Evolutionary conservation across 2,797 vertebrate species (phyloP).

Genomic region (Takifugu rubripes): DNA sequence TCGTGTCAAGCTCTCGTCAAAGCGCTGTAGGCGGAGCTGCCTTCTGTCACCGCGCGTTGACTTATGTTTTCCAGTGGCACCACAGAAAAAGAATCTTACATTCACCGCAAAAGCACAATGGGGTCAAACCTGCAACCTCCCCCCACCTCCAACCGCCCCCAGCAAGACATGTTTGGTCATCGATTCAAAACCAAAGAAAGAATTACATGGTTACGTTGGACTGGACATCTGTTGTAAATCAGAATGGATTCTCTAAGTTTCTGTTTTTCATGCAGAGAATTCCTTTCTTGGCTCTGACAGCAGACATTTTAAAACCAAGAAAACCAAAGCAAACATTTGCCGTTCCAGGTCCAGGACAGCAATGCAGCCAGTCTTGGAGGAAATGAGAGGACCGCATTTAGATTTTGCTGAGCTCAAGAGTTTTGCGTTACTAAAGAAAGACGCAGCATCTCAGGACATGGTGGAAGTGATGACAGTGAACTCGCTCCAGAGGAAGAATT

Average conservation of each 20-base stretch:
- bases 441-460: conserved; percentile 38
- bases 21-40: conserved; percentile 9
- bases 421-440: conserved; percentile 59
- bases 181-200: conserved; percentile 27
- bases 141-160: neutral
- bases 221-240: conserved; percentile 37
- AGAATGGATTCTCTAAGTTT: conserved; percentile 4
- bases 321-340: conserved; percentile 7
- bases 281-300: conserved; percentile 18
- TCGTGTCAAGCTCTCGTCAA: conserved; percentile 29
- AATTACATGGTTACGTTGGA: conserved; percentile 9
- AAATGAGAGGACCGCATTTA: conserved; percentile 57
- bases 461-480: conserved; percentile 56
- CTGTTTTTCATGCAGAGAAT: conserved; percentile 16
- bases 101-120: conserved; percentile 30
- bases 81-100: conserved; percentile 52
- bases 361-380: conserved; percentile 38
- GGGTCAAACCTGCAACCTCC: neutral
- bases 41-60: conserved; percentile 9
- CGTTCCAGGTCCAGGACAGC: conserved; percentile 31
- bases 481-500: conserved; percentile 52
- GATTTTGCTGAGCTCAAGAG: conserved; percentile 55
- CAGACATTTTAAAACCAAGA: conserved; percentile 27
- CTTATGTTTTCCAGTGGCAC: conserved; percentile 55
- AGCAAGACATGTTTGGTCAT: conserved; percentile 22